These are phyloP conservation scores for Calyptommatus sinebrachiatus DNA, from an alignment of 2,113 vertebrate species.

Conservation along the genomic window DNA sequence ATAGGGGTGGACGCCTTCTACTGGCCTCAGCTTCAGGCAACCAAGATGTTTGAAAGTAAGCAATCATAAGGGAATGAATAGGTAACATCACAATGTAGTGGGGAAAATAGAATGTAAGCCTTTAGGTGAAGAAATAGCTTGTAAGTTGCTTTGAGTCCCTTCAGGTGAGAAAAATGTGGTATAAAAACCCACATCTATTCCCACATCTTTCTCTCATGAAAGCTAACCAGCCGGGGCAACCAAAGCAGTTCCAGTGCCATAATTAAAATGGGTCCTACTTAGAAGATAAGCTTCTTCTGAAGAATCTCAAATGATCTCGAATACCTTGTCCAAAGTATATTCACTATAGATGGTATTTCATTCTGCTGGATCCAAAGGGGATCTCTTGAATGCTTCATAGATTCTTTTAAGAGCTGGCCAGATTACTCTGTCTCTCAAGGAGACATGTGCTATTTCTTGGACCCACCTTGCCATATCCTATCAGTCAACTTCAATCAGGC, in stretches of 20 bases:
- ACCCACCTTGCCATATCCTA: not conserved
- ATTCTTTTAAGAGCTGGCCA: not conserved
- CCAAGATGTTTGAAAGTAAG: too few relatives aligned
- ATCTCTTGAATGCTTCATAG: not conserved
- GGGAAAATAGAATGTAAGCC: too few relatives aligned
- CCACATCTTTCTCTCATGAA: not conserved
- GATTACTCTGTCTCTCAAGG: not conserved
- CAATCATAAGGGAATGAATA: too few relatives aligned
- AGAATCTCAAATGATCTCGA: not conserved
- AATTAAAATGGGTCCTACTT: not conserved
- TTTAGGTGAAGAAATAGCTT: too few relatives aligned
- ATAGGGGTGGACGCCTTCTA: too few relatives aligned
- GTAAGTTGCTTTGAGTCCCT: too few relatives aligned
- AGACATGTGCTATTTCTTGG: not conserved
- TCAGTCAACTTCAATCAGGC: not conserved
- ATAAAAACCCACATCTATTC: not conserved
- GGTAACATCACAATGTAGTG: too few relatives aligned
- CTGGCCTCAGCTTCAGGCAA: too few relatives aligned
- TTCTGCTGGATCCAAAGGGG: not conserved
- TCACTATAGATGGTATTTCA: not conserved
- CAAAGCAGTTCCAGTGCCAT: not conserved
- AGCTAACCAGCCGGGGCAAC: not conserved
- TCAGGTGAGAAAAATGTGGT: too few relatives aligned
- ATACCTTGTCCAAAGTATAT: not conserved
- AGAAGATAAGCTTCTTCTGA: not conserved